phyloP scores from a whole-genome alignment of 2,113 vertebrate genomes.

The Periophthalmodon schlosseri region DNA sequence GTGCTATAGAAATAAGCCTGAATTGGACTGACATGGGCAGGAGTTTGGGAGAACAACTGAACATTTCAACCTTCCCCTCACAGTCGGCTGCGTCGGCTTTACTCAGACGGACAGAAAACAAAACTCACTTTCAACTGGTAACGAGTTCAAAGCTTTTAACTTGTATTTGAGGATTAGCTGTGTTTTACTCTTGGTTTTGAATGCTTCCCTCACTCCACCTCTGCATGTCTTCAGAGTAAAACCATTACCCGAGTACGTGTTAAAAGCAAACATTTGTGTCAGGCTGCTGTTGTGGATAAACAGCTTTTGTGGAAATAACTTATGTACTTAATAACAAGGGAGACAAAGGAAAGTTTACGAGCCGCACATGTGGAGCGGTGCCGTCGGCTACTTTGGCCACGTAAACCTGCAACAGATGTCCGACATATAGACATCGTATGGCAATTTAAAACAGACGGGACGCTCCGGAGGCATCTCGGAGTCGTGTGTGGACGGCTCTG shows the following conservation, averaged over 20 bases:
- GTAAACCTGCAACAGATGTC: constrained; percentile 39
- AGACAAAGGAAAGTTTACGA: constrained; percentile 33
- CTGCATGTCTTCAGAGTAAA: neutral
- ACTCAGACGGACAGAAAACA: neutral
- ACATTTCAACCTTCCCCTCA: neutral
- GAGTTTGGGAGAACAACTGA: neutral
- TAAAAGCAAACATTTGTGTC: constrained; percentile 39
- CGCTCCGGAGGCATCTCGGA: neutral
- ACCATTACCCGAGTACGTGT: neutral
- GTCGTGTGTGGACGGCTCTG: neutral
- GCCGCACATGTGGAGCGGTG: constrained; percentile 32
- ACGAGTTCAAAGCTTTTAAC: neutral
- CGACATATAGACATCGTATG: constrained; percentile 22
- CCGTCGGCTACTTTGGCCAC: constrained; percentile 36
- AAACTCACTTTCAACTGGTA: neutral
- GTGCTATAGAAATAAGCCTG: too few species aligned
- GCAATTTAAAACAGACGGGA: constrained; percentile 15
- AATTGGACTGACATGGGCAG: neutral
- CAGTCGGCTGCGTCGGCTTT: too few species aligned
- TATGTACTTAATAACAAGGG: constrained; percentile 36
- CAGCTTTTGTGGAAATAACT: constrained; percentile 34
- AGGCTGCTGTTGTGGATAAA: constrained; percentile 32
- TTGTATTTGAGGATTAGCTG: neutral
- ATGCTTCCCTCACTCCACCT: neutral
- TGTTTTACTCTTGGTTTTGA: neutral